phyloP scores from a whole-genome alignment of 2,888 invertebrate genomes.

The Xylota sylvarum region DNA sequence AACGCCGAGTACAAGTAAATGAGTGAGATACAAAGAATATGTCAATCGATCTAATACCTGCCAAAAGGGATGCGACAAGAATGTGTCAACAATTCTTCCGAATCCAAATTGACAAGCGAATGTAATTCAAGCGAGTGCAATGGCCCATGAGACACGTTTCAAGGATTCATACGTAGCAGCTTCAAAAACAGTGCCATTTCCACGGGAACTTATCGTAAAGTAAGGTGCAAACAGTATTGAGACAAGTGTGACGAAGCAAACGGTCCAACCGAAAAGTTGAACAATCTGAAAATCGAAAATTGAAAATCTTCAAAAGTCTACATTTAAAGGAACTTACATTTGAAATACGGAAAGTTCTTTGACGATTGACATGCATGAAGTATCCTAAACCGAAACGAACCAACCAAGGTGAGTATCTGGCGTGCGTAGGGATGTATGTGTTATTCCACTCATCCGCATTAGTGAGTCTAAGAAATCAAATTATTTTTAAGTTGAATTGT shows the following conservation, averaged over 20 bases:
- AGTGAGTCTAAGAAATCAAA: too few relatives aligned
- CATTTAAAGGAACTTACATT: too few relatives aligned
- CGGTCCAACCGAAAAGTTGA: neutral
- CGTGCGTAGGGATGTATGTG: too few relatives aligned
- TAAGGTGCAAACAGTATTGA: conserved; percentile 3
- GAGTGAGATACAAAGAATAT: conserved; percentile 74
- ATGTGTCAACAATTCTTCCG: conserved; percentile 72
- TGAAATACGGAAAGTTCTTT: neutral
- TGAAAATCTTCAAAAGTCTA: too few relatives aligned
- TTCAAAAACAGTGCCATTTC: conserved; percentile 47
- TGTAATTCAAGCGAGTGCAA: conserved; percentile 74
- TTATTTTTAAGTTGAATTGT: too few relatives aligned
- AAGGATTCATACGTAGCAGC: conserved; percentile 71
- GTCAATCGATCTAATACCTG: conserved; percentile 72
- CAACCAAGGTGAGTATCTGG: too few relatives aligned
- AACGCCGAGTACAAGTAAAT: conserved; percentile 50
- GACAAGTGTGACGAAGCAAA: neutral
- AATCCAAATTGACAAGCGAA: conserved; percentile 76
- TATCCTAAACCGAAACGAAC: too few relatives aligned
- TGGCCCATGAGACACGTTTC: conserved; percentile 73
- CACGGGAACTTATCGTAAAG: conserved; percentile 28
- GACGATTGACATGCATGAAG: conserved; percentile 22
- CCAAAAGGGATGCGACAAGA: conserved; percentile 73
- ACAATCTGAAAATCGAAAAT: conserved; percentile 1
- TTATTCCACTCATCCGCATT: too few relatives aligned